Evolutionary conservation across 2,888 invertebrate species (phyloP), one percentile per base, ranked within the genome.

Genomic region (Ennomos quercinarius): DNA sequence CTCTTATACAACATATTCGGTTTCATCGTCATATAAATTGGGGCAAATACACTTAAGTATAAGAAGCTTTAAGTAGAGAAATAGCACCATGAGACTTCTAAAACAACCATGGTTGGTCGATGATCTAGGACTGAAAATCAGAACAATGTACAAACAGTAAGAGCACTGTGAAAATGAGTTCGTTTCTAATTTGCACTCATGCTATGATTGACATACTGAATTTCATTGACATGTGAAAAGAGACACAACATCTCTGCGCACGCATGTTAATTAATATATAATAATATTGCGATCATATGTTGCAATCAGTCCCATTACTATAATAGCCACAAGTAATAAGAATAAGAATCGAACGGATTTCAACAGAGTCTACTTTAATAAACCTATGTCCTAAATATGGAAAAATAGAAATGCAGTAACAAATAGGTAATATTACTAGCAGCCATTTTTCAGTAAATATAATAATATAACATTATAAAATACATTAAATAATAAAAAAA

Each of bases 81-180:
- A 64, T 67, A 70, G 70, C 67, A 67, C 67, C 67, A 56, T 55
- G 48, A 50, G 40, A 50, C 34, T 47, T 51, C 57, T 36, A 44
- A 39, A 56, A 63, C 56, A 63, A 60, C 62, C 55, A 55, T 38
- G 17, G 37, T 37, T 37, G 10, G 10, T 27, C 6, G 27, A 47
- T 12, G 9, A 45, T 36, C 10, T 36, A 9, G 8, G 17, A 10
- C n/a, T 27, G 10, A 8, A 43, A 27, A 43, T n/a, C 10, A 27
- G 27, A 43, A 10, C 37, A 37, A 5, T 12, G 35, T 44, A 38
- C 8, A 35, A 35, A 53, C 45, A 53, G 45, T 38, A 44, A 34
- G 52, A 11, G 40, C 13, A 35, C 34, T 34, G 27, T 8, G n/a
- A 43, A 27, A 39, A 5, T n/a, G 27, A 10, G 10, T 8, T 43